A percentile compares a stretch with the other conserved stretches of the same genome.
phyloP scores from a whole-genome alignment of 1,140 invertebrate species.

The Eufriesea mexicana region DNA sequence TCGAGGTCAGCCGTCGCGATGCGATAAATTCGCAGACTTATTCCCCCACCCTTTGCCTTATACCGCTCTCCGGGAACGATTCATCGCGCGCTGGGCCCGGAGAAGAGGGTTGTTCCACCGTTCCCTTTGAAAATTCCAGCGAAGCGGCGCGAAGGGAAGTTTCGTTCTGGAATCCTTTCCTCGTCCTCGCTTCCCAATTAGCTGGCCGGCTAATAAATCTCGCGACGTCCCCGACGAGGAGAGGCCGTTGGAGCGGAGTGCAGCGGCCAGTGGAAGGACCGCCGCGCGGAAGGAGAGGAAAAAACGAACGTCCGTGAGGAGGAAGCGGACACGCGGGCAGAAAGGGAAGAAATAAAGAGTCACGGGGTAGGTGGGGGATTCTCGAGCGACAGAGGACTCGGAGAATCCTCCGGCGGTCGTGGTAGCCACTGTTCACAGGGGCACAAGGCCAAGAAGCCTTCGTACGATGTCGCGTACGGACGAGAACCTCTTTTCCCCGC shows the following conservation, averaged over 20 bases:
- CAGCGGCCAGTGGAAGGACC: background rate
- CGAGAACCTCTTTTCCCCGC: slow-evolving; percentile 19
- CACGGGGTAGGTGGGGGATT: slow-evolving; percentile 8
- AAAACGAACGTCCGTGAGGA: slow-evolving; percentile 14
- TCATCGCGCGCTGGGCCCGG: background rate
- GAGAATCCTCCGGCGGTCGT: slow-evolving; percentile 30
- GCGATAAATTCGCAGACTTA: slow-evolving; percentile 57
- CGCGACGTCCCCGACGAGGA: slow-evolving; percentile 49
- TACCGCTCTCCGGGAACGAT: background rate
- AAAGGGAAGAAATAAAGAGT: slow-evolving; percentile 15
- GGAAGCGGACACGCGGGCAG: background rate
- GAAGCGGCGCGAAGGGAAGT: slow-evolving; percentile 39
- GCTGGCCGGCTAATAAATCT: slow-evolving; percentile 67
- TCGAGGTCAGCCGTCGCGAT: slow-evolving; percentile 47
- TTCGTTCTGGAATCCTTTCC: slow-evolving; percentile 64
- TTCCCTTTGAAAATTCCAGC: slow-evolving; percentile 47
- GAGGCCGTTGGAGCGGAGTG: background rate
- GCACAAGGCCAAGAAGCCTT: slow-evolving; percentile 61
- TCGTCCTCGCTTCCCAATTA: slow-evolving; percentile 67
- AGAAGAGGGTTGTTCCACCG: slow-evolving; percentile 41
- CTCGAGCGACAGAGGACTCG: slow-evolving; percentile 42
- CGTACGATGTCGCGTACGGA: slow-evolving; percentile 48
- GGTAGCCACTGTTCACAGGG: slow-evolving; percentile 57
- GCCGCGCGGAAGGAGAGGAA: slow-evolving; percentile 1
- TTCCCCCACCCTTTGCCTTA: too few species aligned